Percentiles rank a stretch among this genome's conserved stretches.
These are phyloP conservation scores for Papilio demoleus DNA, from an alignment of 2,888 invertebrate genomes.

Conservation along the genomic window DNA sequence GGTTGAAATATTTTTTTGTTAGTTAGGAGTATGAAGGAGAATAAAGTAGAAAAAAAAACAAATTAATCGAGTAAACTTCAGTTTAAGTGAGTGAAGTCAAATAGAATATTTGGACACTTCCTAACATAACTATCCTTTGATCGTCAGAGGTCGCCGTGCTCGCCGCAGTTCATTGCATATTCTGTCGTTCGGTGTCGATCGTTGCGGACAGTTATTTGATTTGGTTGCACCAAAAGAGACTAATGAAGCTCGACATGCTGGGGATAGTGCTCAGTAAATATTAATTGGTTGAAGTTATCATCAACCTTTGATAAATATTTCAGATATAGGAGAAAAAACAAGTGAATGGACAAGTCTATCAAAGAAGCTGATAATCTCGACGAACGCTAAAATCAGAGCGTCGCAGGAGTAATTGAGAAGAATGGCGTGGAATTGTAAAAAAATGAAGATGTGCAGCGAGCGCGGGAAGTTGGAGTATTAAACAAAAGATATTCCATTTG, in stretches of 20 bases:
- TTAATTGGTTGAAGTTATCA: not conserved
- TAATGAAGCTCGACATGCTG: not conserved
- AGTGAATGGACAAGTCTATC: not conserved
- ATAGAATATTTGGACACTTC: not conserved
- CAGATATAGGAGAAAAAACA: not conserved
- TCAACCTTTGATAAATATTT: not conserved
- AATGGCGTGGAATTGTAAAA: not conserved
- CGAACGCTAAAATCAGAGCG: not conserved
- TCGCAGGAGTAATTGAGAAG: not conserved
- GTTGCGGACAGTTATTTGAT: constrained; percentile 1
- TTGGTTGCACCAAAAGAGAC: constrained; percentile 3
- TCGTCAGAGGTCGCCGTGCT: not conserved
- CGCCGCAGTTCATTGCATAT: constrained; percentile 2
- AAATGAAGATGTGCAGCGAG: constrained; percentile 5
- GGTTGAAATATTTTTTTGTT: not conserved
- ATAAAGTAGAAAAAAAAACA: not conserved
- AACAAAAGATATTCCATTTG: constrained; percentile 29
- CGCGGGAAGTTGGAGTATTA: constrained; percentile 20
- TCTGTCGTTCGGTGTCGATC: not conserved
- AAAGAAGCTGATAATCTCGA: not conserved
- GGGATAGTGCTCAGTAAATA: not conserved
- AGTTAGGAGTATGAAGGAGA: not conserved
- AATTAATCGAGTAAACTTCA: too few relatives aligned
- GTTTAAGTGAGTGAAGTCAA: too few relatives aligned
- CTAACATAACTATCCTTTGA: not conserved